Percentiles rank a stretch among this genome's conserved stretches.
Conservation (phyloP, 2,888 invertebrate species). For the Chamaedrilus cognettii region DNA sequence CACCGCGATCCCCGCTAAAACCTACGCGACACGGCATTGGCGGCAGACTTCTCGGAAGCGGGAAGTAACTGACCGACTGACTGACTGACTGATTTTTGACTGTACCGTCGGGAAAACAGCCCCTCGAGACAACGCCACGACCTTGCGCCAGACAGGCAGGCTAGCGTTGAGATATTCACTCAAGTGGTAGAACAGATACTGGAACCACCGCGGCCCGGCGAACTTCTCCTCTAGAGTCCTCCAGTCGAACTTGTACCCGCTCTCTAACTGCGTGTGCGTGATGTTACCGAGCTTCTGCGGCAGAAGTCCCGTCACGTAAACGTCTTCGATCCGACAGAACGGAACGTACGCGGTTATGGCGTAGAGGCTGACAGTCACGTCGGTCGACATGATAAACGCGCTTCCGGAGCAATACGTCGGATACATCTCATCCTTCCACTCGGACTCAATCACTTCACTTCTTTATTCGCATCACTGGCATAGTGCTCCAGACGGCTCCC, state of each 20-base stretch:
- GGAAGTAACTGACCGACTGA: too few species aligned
- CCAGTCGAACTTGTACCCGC: constrained; percentile 52
- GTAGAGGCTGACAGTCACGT: constrained; percentile 64
- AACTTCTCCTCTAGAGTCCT: constrained; percentile 46
- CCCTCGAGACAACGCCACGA: not conserved
- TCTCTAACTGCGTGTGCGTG: constrained; percentile 49
- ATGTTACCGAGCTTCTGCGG: constrained; percentile 36
- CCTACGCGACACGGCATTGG: too few species aligned
- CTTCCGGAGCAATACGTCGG: constrained; percentile 62
- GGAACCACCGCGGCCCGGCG: constrained; percentile 45
- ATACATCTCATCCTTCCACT: constrained; percentile 57
- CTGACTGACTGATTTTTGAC: too few species aligned
- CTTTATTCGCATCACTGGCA: constrained; percentile 57
- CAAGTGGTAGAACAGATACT: constrained; percentile 52
- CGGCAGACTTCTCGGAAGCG: too few species aligned
- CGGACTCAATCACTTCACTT: constrained; percentile 35
- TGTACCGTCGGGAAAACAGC: too few species aligned
- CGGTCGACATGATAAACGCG: constrained; percentile 66
- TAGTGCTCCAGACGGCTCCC: constrained; percentile 56
- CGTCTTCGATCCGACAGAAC: constrained; percentile 83
- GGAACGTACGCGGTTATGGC: constrained; percentile 66
- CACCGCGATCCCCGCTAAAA: too few species aligned
- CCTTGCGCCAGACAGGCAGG: constrained; percentile 47
- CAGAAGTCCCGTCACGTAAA: constrained; percentile 69
- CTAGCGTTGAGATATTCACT: constrained; percentile 48